Conservation (phyloP, 2,888 invertebrate genomes). For the Seladonia tumulorum region DNA sequence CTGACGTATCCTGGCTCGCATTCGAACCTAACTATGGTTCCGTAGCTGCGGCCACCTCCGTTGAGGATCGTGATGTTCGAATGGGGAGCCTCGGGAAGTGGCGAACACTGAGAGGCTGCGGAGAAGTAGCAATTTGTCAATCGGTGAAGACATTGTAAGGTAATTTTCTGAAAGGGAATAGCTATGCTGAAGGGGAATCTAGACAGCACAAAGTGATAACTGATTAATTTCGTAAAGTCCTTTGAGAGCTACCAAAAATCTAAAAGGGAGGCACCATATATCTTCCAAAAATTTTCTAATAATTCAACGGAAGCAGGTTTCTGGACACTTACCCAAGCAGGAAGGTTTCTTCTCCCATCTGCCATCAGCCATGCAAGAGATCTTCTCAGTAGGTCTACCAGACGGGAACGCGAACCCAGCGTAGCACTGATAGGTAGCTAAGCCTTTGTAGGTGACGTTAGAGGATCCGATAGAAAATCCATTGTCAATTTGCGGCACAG, state of each 20-base stretch:
- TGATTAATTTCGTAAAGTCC: too few relatives aligned
- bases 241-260: too few relatives aligned
- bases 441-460: constrained; percentile 96
- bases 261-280: too few relatives aligned
- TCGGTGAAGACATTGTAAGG: too few relatives aligned
- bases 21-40: constrained; percentile 96
- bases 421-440: constrained; percentile 98
- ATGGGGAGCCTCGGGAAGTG: constrained; percentile 93
- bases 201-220: too few relatives aligned
- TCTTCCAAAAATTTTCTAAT: background rate
- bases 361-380: constrained; percentile 95
- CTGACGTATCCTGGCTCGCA: constrained; percentile 96
- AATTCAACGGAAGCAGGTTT: background rate
- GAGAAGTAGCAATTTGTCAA: background rate
- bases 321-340: constrained; percentile 88
- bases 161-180: too few relatives aligned
- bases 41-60: constrained; percentile 96
- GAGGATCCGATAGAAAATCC: constrained; percentile 98
- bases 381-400: constrained; percentile 93
- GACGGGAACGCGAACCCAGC: constrained; percentile 97
- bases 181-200: too few relatives aligned
- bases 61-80: constrained; percentile 94
- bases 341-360: constrained; percentile 96
- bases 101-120: constrained; percentile 95
- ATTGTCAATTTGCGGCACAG: constrained; percentile 98